Percentiles rank a stretch among this genome's conserved stretches.
Conservation (phyloP, 2,888 invertebrate genomes). For the Ryuthela nishihirai region DNA sequence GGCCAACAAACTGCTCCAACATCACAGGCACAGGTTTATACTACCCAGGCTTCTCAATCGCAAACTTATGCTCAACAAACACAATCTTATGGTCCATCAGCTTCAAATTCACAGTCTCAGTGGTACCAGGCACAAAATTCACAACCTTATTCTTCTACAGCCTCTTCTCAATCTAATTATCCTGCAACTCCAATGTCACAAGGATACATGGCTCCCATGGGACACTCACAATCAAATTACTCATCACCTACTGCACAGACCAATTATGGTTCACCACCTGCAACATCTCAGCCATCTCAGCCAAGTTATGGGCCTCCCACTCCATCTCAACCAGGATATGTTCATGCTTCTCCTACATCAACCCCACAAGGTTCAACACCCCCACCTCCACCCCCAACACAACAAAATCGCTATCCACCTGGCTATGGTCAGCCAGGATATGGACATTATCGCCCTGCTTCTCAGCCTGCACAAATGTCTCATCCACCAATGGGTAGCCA, state of each 20-base stretch:
- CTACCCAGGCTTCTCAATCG: constrained; percentile 20
- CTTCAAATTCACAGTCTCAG: constrained; percentile 14
- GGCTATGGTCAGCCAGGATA: constrained; percentile 28
- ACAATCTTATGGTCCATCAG: constrained; percentile 26
- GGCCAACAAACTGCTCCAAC: constrained; percentile 8
- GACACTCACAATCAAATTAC: constrained; percentile 16
- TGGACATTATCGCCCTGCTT: constrained; percentile 21
- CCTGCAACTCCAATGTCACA: constrained; percentile 15
- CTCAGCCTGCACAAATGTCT: constrained; percentile 4
- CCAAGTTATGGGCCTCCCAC: constrained; percentile 18
- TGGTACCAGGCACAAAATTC: constrained; percentile 27
- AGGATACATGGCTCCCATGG: constrained; percentile 12
- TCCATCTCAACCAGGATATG: constrained; percentile 7
- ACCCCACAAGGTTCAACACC: constrained; percentile 19
- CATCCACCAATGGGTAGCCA: constrained; percentile 11
- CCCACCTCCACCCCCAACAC: constrained; percentile 24
- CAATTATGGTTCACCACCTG: constrained; percentile 19
- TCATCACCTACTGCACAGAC: constrained; percentile 16
- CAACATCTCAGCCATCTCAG: constrained; percentile 20
- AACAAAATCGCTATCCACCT: constrained; percentile 19
- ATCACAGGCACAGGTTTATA: constrained; percentile 22
- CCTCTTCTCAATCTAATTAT: constrained; percentile 25
- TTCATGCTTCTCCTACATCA: constrained; percentile 8
- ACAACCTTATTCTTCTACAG: constrained; percentile 19
- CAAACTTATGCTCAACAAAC: constrained; percentile 25